Conservation (phyloP, 2,113 vertebrate species). For the Poecile atricapillus region DNA sequence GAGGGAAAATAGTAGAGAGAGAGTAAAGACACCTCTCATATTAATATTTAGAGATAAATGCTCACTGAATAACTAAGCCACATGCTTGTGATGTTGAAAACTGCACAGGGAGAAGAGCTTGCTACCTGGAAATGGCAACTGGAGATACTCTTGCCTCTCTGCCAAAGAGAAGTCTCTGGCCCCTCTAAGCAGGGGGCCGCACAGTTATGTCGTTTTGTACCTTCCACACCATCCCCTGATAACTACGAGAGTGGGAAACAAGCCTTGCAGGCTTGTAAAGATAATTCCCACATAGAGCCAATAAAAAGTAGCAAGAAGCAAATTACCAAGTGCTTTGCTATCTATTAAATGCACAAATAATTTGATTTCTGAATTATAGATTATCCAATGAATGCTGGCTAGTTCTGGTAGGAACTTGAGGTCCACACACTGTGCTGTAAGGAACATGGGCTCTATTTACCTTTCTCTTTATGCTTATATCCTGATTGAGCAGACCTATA, state of each 20-base stretch:
- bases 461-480: not conserved
- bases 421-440: not conserved
- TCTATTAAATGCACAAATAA: not conserved
- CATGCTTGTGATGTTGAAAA: fast-evolving
- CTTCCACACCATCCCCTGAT: not conserved
- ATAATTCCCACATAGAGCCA: not conserved
- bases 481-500: not conserved
- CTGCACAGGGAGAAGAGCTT: not conserved
- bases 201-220: not conserved
- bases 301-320: not conserved
- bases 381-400: not conserved
- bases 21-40: not conserved
- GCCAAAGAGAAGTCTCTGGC: not conserved
- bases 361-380: not conserved
- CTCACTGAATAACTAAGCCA: not conserved
- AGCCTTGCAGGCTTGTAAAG: not conserved
- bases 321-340: not conserved
- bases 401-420: not conserved
- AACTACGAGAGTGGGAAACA: not conserved
- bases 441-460: not conserved
- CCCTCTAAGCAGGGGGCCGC: not conserved
- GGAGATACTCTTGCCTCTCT: not conserved
- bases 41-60: not conserved
- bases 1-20: not conserved
- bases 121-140: not conserved